Evolutionary conservation across 2,113 vertebrate genomes (phyloP), one percentile per base, ranked within the genome.

Genomic region (Podilymbus podiceps): DNA sequence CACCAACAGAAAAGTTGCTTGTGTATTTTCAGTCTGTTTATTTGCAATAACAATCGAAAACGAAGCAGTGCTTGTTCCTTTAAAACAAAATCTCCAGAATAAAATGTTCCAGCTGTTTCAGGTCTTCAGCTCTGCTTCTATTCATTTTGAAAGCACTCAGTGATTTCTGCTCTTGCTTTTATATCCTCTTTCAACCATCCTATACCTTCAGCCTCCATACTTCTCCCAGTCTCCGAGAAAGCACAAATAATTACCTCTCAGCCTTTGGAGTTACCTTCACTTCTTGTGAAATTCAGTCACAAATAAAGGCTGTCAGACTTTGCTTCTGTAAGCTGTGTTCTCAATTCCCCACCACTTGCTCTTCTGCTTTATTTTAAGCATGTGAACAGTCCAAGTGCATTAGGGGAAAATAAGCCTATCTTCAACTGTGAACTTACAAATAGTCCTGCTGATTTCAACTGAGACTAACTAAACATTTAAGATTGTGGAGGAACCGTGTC

Each of bases 81-180:
- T 89, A 89, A 87, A 89, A 58, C 14, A 74, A 77, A 81, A 67
- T 59, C 25, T 84, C 42, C 1, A 2, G 28, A 85, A n/a, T 74
- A 84, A 89, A 71, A 55, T 59, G 21, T 35, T 81, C 55, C 80
- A 95, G 55, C 84, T 96, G 73, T 87, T 94, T 87, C 50, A 84
- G 38, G 47, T 81, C 77, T 77, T 89, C 55, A 81, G 28, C 22
- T 67, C 15, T 73, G 19, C 38, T 69, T 73, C 67, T 73, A 28
- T 53, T 66, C 5, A 49, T 40, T 89, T 53, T 89, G 84, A 87
- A 92, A 64, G 31, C 59, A 83, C 24, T 28, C 49, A 19, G 40
- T 62, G 46, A 74, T 56, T 92, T 92, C 76, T 94, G 46, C 19
- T 69, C 22, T 92, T 93, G 27, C 25, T 49, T 89, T 89, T 71